phyloP scores from a whole-genome alignment of 2,113 vertebrate species.

The Vulpes lagopus region DNA sequence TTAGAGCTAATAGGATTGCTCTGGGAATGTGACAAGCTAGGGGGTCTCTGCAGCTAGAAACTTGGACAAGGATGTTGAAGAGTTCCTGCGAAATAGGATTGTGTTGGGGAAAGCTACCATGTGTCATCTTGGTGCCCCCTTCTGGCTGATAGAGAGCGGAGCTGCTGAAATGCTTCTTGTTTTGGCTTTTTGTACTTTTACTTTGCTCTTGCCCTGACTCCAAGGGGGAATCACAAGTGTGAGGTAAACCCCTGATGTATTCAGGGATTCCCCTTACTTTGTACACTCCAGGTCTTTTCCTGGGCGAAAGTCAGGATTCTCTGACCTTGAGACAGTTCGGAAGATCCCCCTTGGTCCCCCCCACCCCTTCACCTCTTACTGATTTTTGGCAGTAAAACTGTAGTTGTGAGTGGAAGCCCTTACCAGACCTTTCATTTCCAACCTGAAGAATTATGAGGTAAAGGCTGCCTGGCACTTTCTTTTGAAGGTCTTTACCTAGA shows the following conservation, averaged over 20 bases:
- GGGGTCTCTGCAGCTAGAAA: background rate
- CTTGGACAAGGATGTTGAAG: background rate
- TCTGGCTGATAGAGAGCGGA: conserved; percentile 53
- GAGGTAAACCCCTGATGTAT: background rate
- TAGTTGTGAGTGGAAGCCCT: background rate
- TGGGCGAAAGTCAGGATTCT: background rate
- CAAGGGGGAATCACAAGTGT: fast-evolving
- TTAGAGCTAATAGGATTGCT: background rate
- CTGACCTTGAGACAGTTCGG: background rate
- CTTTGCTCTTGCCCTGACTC: background rate
- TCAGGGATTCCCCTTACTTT: background rate
- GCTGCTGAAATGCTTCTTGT: background rate
- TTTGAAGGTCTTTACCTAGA: background rate
- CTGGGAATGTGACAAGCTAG: background rate
- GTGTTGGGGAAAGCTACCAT: background rate
- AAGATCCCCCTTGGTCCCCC: background rate
- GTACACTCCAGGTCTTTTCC: background rate
- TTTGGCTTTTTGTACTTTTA: background rate
- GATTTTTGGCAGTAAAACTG: conserved; percentile 52
- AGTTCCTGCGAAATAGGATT: background rate
- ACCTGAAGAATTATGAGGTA: background rate
- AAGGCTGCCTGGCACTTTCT: background rate
- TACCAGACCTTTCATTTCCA: background rate
- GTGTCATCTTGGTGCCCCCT: conserved; percentile 61
- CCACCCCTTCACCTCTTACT: background rate